Base-by-base conservation (phyloP, 2,888 invertebrate genomes). In the Caprella mutica region DNA sequence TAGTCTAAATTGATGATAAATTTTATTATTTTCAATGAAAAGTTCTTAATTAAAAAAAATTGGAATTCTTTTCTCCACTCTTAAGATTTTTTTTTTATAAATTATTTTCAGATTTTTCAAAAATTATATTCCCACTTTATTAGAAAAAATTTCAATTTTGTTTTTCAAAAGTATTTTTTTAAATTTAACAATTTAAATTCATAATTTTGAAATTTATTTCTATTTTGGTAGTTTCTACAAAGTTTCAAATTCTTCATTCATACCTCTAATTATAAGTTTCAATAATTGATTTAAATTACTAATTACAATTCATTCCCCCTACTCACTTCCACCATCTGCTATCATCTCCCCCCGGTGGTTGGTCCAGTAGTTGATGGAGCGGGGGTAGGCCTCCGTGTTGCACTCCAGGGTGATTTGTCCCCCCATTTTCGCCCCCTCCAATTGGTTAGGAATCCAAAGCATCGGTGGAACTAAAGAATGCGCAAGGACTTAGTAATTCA, bases 371-470 rank as follows among this genome's bases (percentile, higher is more conserved):
- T 86, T 88, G 67, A 88, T 86, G 38, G 88, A 85, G 70, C 85
- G 85, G 2, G 89, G 89, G 72, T 80, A 86, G 43, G 91, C 90
- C 73, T 92, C 91, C 0, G 89, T 89, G 73, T 88, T 86, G 72
- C 91, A 91, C 74, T 88, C 89, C 66, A 91, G 75, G 38, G 84
- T 82, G 60, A 89, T 44, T 5, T 55, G 44, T 33, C 90, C 89
- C 5, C 89, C 88, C 65, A 87, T 75, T 73, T 89, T 87, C 58
- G 89, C 90, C 42, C 85, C 90, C 73, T 90, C 90, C 72, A 91
- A 78, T 75, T 91, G 91, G 76, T 90, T 90, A 52, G 90, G 87
- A 71, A 92, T 91, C 67, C 89, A 87, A 71, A 92, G 77, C 90
- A 91, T 90, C 60, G 91, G 91, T 33, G 90, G 90, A 80, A 92